Evolutionary conservation across 2,113 vertebrate species (phyloP).

Genomic region (Alligator mississippiensis): DNA sequence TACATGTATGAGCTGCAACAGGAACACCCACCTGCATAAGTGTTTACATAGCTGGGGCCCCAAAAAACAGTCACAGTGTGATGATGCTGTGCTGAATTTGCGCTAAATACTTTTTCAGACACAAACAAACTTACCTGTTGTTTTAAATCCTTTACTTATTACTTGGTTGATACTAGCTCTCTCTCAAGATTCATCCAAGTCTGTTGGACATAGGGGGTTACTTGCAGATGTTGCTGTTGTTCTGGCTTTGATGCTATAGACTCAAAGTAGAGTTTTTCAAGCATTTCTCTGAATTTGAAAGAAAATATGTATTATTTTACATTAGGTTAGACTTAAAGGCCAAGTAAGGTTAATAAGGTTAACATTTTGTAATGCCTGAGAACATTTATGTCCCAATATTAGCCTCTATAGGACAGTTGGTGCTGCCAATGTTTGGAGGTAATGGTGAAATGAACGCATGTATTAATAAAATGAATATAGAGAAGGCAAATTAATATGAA

Average conservation of each 20-base stretch:
- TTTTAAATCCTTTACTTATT: conserved; percentile 26
- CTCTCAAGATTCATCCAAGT: conserved; percentile 31
- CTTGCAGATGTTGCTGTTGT: conserved; percentile 59
- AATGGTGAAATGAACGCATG: conserved; percentile 1
- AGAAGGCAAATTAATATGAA: background rate
- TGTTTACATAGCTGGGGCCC: background rate
- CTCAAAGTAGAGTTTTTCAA: conserved; percentile 61
- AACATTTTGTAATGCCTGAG: background rate
- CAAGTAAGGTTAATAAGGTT: background rate
- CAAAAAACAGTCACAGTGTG: background rate
- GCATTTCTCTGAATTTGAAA: conserved; percentile 40
- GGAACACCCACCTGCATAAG: background rate
- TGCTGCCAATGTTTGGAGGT: background rate
- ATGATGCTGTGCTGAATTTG: background rate
- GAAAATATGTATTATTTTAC: background rate
- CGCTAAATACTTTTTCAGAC: background rate
- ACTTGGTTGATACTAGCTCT: conserved; percentile 47
- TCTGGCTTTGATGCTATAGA: conserved; percentile 43
- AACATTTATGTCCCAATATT: background rate
- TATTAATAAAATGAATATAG: background rate
- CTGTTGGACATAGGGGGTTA: background rate
- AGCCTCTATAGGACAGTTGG: background rate
- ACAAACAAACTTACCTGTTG: conserved; percentile 7
- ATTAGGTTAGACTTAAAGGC: background rate
- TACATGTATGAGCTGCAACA: background rate